Evolutionary conservation across 2,113 vertebrate species (phyloP).

Genomic region (Ceyx melanurus): DNA sequence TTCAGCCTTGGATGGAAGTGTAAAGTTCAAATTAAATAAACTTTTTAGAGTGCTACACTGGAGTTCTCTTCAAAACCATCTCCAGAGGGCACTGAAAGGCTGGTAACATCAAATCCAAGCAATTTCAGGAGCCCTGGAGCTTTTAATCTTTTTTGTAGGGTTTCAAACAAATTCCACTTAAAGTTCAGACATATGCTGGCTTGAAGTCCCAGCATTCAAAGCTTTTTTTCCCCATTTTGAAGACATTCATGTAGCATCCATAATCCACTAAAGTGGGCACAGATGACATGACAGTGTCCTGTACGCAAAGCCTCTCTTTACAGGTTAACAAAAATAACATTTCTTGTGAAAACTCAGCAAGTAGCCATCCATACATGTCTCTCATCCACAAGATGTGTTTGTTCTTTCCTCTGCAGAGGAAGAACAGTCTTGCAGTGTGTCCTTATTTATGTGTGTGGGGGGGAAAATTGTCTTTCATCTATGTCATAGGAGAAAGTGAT

Average conservation of each 20-base stretch:
- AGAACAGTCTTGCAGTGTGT: background rate
- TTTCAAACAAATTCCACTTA: background rate
- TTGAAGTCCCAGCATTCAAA: background rate
- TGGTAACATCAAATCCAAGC: background rate
- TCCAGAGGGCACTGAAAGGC: background rate
- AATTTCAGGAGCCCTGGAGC: background rate
- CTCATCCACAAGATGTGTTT: background rate
- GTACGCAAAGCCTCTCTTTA: background rate
- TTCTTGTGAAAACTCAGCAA: background rate
- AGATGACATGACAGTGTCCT: background rate
- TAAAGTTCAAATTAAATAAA: slow-evolving; percentile 9
- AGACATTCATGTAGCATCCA: background rate
- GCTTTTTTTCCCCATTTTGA: background rate
- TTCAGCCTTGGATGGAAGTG: background rate
- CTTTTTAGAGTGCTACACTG: background rate
- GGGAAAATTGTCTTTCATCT: background rate
- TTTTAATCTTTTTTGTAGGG: background rate
- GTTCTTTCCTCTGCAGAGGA: background rate
- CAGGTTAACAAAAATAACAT: background rate
- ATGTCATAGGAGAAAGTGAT: background rate
- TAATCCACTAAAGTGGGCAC: background rate
- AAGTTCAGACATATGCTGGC: background rate
- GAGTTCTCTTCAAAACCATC: slow-evolving; percentile 5
- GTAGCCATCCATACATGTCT: background rate
- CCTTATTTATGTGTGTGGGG: background rate